Evolutionary conservation across 2,888 invertebrate genomes (phyloP).

Genomic region (Mycogona germanica): DNA sequence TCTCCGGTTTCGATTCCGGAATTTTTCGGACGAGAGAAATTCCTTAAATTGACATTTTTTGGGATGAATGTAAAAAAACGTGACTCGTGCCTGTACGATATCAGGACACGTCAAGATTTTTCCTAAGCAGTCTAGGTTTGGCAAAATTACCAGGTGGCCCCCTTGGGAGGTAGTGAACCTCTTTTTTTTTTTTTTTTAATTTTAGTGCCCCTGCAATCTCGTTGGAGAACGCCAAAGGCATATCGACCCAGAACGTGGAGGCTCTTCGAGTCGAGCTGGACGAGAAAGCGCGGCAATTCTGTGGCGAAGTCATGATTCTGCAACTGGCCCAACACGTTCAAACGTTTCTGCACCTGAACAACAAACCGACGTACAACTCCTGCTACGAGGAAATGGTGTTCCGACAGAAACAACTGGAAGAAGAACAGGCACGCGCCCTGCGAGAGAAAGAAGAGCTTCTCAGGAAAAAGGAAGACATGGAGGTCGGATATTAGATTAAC

Average conservation of each 20-base stretch:
- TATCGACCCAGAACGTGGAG: constrained; percentile 55
- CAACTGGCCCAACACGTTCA: constrained; percentile 60
- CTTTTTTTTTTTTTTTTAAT: constrained; percentile 11
- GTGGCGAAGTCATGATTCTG: constrained; percentile 74
- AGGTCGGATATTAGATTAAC: not conserved
- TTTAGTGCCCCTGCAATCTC: constrained; percentile 47
- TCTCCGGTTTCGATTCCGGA: too few relatives aligned
- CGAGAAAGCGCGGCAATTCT: constrained; percentile 42
- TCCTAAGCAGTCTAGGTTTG: too few relatives aligned
- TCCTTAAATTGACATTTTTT: too few relatives aligned
- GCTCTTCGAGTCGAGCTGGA: constrained; percentile 49
- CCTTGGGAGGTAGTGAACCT: too few relatives aligned
- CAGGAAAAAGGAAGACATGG: not conserved
- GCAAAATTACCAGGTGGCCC: too few relatives aligned
- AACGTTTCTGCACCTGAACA: constrained; percentile 26
- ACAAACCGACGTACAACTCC: constrained; percentile 51
- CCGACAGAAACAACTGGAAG: constrained; percentile 42
- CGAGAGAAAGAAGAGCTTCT: constrained; percentile 10
- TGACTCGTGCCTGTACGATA: too few relatives aligned
- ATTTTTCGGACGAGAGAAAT: too few relatives aligned
- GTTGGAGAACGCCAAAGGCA: constrained; percentile 61
- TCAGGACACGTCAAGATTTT: too few relatives aligned
- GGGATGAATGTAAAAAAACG: too few relatives aligned
- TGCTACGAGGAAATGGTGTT: constrained; percentile 86
- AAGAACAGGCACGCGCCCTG: constrained; percentile 23